A percentile compares a stretch with the other conserved stretches of the same genome.
Evolutionary conservation across 2,113 vertebrate species (phyloP).

Genomic region (Bubo blakistoni): DNA sequence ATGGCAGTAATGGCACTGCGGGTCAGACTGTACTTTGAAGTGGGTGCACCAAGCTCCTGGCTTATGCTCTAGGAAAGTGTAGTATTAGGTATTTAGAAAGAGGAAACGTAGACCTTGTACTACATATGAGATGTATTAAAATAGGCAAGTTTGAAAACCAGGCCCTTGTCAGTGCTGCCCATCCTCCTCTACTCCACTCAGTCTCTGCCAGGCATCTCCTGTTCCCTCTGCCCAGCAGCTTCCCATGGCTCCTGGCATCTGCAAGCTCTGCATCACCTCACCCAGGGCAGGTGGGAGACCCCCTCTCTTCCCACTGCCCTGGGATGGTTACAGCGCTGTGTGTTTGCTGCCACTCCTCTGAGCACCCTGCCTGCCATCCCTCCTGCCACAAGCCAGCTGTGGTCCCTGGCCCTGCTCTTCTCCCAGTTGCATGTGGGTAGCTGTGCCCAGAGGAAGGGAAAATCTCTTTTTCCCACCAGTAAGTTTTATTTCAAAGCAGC

Average conservation of each 20-base stretch:
- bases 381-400: not conserved
- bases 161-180: not conserved
- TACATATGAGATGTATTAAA: not conserved
- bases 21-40: not conserved
- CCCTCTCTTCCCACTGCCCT: not conserved
- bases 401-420: not conserved
- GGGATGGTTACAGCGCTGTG: not conserved
- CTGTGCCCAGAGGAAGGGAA: not conserved
- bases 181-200: not conserved
- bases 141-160: not conserved
- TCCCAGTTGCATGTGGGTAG: fast-evolving
- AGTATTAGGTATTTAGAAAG: not conserved
- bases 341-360: not conserved
- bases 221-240: not conserved
- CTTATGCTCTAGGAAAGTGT: not conserved
- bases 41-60: not conserved
- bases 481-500: not conserved
- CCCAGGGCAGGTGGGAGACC: not conserved
- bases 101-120: not conserved
- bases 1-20: not conserved
- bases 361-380: not conserved
- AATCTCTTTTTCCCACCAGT: not conserved
- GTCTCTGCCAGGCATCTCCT: not conserved
- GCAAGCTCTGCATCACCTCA: not conserved
- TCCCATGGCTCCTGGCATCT: not conserved